Percentiles rank a stretch among this genome's conserved stretches.
phyloP scores from a whole-genome alignment of 2,888 invertebrate genomes.

The Sinopyrophorus schimmeli region DNA sequence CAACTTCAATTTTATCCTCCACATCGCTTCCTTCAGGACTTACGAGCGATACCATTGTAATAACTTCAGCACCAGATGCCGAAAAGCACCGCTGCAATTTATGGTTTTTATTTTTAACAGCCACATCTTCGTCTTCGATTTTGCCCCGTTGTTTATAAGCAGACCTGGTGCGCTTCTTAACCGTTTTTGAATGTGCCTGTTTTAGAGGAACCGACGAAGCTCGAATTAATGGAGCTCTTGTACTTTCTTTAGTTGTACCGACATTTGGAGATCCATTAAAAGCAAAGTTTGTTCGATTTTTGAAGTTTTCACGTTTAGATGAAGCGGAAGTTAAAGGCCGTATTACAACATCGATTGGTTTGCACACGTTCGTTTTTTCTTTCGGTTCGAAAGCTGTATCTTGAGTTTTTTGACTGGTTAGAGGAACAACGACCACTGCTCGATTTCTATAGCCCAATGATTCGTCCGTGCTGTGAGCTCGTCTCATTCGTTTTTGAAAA shows the following conservation, averaged over 20 bases:
- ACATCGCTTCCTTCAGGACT: slow-evolving; percentile 69
- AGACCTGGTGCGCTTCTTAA: slow-evolving; percentile 46
- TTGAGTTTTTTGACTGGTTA: slow-evolving; percentile 35
- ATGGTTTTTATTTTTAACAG: slow-evolving; percentile 20
- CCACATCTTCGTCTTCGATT: slow-evolving; percentile 13
- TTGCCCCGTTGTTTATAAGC: slow-evolving; percentile 32
- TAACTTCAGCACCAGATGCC: slow-evolving; percentile 54
- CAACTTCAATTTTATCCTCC: slow-evolving; percentile 52
- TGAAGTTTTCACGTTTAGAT: slow-evolving; percentile 50
- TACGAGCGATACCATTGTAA: slow-evolving; percentile 69
- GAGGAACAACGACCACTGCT: slow-evolving; percentile 44
- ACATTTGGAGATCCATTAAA: slow-evolving; percentile 44
- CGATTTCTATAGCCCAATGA: slow-evolving; percentile 19
- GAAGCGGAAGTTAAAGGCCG: slow-evolving; percentile 48
- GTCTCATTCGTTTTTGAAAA: slow-evolving; percentile 39
- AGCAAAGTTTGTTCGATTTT: slow-evolving; percentile 51
- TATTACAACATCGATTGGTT: slow-evolving; percentile 44
- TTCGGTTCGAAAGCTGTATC: not conserved
- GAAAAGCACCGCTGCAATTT: slow-evolving; percentile 40
- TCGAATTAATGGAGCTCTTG: slow-evolving; percentile 47
- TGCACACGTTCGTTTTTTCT: slow-evolving; percentile 9
- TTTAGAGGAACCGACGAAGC: slow-evolving; percentile 48
- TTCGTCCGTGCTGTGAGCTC: slow-evolving; percentile 30
- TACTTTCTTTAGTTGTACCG: slow-evolving; percentile 39
- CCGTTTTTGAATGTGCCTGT: slow-evolving; percentile 40